Evolutionary conservation across 1,140 invertebrate species (phyloP), one percentile per base, ranked within the genome.

Genomic region (Paralvinella palmiformis): DNA sequence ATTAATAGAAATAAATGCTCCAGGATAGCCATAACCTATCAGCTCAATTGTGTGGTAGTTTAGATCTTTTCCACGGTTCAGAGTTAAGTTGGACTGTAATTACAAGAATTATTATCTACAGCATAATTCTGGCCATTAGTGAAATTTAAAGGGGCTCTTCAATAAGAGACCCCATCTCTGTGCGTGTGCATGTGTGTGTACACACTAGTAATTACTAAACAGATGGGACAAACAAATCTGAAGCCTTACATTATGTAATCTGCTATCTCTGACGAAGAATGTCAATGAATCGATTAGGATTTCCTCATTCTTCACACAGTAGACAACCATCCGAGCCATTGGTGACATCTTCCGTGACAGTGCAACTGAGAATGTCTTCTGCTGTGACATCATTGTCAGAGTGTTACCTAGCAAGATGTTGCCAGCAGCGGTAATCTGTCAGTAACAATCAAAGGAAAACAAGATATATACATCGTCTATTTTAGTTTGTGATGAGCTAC

Each of bases 331-430:
- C n/a, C 44, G 20, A 7, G 63, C 22, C 1, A 33, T 20, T 50
- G 63, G 63, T 15, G 63, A 57, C 63, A 65, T 65, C 45, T 48
- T 17, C 5, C 58, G 57, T 15, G 63, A 65, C 10, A 65, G 24
- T 27, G 63, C 56, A 27, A 65, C 58, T 4, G 57, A 24, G 37
- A 65, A 65, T 3, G 62, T 64, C 55, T 64, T 64, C 55, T 64
- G 62, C 17, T 41, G 32, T 7, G 62, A 58, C 10, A 20, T 13
- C 62, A 64, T 64, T n/a, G 59, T 29, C 27, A 64, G n/a, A 20
- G 59, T 44, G 37, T 55, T 64, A 15, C 62, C 62, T 29, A 64
- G 35, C 17, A 64, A 44, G 31, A 59, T 64, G 10, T 17, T 27
- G 22, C 62, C 62, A 24, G 53, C 62, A 7, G 62, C 32, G 13